These are phyloP conservation scores for Agrypnia vestita DNA, from an alignment of 1,140 invertebrate species.

Conservation along the genomic window DNA sequence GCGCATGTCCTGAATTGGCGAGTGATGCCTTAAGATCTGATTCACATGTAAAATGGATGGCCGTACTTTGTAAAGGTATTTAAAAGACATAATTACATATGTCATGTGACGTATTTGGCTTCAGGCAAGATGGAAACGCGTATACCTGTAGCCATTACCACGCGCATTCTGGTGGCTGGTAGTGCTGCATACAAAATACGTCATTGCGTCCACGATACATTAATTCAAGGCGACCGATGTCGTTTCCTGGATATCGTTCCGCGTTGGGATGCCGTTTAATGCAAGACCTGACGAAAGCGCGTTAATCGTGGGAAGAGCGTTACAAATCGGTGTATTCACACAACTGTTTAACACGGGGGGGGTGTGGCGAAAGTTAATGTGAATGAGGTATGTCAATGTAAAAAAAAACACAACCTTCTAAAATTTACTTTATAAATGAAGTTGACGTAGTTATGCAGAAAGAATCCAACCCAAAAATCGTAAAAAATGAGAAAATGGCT, in stretches of 20 bases:
- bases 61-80: too few relatives aligned
- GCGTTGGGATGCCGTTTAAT: neutral
- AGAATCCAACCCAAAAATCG: too few relatives aligned
- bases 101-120: neutral
- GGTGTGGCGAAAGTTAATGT: neutral
- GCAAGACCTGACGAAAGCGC: too few relatives aligned
- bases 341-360: neutral
- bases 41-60: too few relatives aligned
- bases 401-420: neutral
- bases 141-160: neutral
- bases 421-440: too few relatives aligned
- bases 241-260: constrained; percentile 36
- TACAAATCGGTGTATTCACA: neutral
- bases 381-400: neutral
- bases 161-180: neutral
- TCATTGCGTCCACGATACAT: constrained; percentile 25
- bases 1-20: too few relatives aligned
- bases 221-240: constrained; percentile 29
- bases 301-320: neutral
- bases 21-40: too few relatives aligned
- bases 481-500: too few relatives aligned
- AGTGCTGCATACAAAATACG: constrained; percentile 30
- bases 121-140: neutral
- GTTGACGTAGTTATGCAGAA: too few relatives aligned
- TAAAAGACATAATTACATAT: too few relatives aligned